A percentile compares a stretch with the other conserved stretches of the same genome.
These are phyloP conservation scores for Drosophila auraria DNA, from an alignment of 1,140 invertebrate species.

Conservation along the genomic window DNA sequence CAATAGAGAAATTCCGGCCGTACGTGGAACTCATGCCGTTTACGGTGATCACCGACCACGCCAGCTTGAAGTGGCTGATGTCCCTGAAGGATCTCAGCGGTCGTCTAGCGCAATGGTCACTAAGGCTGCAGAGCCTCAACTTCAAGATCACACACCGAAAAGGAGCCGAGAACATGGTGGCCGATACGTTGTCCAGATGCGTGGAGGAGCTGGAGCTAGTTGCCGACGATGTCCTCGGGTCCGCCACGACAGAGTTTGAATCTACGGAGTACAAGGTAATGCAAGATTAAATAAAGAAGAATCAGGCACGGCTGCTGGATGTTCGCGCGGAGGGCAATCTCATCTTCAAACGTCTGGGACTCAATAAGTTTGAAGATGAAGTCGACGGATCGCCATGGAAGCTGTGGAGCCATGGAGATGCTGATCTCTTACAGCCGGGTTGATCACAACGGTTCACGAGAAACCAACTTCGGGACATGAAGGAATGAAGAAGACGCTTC, in stretches of 20 bases:
- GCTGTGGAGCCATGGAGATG: neutral
- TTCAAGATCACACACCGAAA: neutral
- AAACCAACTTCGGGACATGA: neutral
- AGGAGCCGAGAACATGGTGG: conserved; percentile 5
- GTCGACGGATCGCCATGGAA: neutral
- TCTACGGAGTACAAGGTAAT: neutral
- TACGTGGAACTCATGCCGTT: conserved; percentile 11
- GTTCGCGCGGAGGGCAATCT: neutral
- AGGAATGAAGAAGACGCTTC: conserved; percentile 5
- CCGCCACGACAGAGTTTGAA: neutral
- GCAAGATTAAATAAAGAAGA: neutral
- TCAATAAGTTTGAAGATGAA: neutral
- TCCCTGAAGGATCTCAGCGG: neutral
- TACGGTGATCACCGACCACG: conserved; percentile 2
- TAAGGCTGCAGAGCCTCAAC: neutral
- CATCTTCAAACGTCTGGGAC: neutral
- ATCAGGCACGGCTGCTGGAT: neutral
- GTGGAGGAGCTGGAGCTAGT: neutral
- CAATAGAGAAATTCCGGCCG: neutral
- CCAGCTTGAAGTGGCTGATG: conserved; percentile 9
- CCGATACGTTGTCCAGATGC: conserved; percentile 4
- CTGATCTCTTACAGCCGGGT: neutral
- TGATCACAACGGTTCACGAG: no score
- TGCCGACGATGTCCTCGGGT: neutral
- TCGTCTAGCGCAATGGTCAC: neutral